phyloP scores from a whole-genome alignment of 2,888 invertebrate genomes.

The Buathra laborator region DNA sequence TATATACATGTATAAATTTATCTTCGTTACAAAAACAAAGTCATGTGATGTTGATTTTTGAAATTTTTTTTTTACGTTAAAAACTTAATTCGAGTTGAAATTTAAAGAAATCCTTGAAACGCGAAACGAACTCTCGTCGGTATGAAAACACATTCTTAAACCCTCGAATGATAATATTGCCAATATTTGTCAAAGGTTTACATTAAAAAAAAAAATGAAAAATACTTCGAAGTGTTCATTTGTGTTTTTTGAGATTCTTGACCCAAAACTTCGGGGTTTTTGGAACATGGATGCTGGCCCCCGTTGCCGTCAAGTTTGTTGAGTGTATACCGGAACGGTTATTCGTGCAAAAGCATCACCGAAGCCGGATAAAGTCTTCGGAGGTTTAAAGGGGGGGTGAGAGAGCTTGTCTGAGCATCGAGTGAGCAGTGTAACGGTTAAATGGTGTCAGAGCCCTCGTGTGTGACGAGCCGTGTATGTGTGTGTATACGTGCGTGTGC shows the following conservation, averaged over 20 bases:
- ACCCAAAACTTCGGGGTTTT: too few species aligned
- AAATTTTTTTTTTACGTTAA: too few species aligned
- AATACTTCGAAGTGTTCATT: too few species aligned
- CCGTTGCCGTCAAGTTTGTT: background rate
- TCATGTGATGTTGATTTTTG: constrained; percentile 1
- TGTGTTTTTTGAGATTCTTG: too few species aligned
- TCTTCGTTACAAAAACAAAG: background rate
- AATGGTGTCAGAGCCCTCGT: background rate
- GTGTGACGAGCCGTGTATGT: background rate
- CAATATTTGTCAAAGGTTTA: too few species aligned
- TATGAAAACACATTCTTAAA: too few species aligned
- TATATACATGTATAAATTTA: background rate
- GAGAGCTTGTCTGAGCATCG: constrained; percentile 4
- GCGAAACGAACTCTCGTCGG: too few species aligned
- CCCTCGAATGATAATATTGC: too few species aligned
- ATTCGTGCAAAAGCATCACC: background rate
- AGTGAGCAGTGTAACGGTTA: constrained; percentile 13
- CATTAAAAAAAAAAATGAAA: too few species aligned
- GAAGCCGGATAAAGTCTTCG: constrained; percentile 22
- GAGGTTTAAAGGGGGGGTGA: background rate
- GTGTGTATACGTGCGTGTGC: background rate
- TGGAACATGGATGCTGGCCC: too few species aligned
- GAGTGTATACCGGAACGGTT: background rate
- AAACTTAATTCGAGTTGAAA: too few species aligned
- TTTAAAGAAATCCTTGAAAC: too few species aligned